Percentiles rank a stretch among this genome's conserved stretches.
Evolutionary conservation across 2,113 vertebrate genomes (phyloP).

Genomic region (Todiramphus chloris): DNA sequence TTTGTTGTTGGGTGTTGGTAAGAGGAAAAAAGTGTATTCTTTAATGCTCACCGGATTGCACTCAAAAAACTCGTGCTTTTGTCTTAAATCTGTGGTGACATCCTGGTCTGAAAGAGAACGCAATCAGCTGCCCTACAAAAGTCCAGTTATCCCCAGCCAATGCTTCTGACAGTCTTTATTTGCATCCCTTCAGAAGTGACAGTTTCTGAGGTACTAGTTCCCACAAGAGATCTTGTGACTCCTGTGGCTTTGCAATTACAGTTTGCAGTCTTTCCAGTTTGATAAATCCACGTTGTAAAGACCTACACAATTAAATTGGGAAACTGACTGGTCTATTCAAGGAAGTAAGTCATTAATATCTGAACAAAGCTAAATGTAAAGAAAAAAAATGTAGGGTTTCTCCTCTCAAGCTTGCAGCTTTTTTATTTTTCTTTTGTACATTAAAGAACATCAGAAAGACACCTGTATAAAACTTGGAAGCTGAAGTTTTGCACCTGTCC

Average conservation of each 20-base stretch:
- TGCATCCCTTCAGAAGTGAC: background rate
- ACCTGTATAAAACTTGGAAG: background rate
- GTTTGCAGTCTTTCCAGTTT: background rate
- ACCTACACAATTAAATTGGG: background rate
- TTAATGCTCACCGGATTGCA: background rate
- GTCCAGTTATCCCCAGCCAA: background rate
- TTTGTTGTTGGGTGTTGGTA: background rate
- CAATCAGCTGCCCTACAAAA: background rate
- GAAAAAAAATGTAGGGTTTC: fast-evolving
- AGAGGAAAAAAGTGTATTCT: background rate
- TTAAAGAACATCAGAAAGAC: background rate
- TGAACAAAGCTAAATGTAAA: background rate
- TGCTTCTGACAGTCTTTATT: background rate
- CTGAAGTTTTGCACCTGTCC: background rate
- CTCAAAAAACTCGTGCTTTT: background rate
- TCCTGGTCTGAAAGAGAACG: background rate
- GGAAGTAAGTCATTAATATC: background rate
- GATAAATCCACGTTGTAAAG: background rate
- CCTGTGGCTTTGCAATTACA: background rate
- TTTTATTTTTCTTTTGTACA: background rate
- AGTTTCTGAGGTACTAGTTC: background rate
- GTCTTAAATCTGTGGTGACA: background rate
- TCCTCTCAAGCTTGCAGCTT: background rate
- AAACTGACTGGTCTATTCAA: background rate
- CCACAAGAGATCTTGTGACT: background rate